A percentile compares a stretch with the other conserved stretches of the same genome.
These are phyloP conservation scores for Cabera pusaria DNA, from an alignment of 2,888 invertebrate genomes.

Conservation along the genomic window DNA sequence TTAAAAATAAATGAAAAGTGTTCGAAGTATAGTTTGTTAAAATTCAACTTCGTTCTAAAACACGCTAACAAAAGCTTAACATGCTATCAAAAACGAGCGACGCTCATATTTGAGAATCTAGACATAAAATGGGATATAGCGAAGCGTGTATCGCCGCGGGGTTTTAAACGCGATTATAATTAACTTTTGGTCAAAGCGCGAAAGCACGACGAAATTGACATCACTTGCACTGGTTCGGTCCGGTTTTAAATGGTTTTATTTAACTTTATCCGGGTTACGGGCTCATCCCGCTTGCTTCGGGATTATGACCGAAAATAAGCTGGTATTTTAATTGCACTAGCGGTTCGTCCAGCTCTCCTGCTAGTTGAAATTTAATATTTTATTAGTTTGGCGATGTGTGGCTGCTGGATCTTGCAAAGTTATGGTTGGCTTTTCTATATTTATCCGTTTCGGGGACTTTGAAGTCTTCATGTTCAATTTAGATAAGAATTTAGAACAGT, in stretches of 20 bases:
- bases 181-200: conserved; percentile 21
- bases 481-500: too few species aligned
- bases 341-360: conserved; percentile 33
- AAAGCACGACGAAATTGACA: conserved; percentile 23
- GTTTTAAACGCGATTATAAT: conserved; percentile 15
- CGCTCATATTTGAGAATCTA: conserved; percentile 1
- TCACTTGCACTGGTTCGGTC: conserved; percentile 27
- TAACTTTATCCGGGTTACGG: conserved; percentile 20
- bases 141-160: conserved; percentile 3
- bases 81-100: conserved; percentile 1
- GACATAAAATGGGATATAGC: conserved; percentile 1
- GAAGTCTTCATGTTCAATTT: too few species aligned
- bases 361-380: conserved; percentile 44
- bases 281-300: conserved; percentile 31
- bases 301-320: conserved; percentile 23
- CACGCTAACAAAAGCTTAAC: not conserved
- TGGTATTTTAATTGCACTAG: conserved; percentile 41
- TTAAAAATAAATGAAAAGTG: too few species aligned
- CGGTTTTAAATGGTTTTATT: conserved; percentile 20
- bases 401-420: conserved; percentile 7
- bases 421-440: conserved; percentile 6
- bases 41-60: too few species aligned
- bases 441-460: too few species aligned
- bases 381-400: conserved; percentile 21
- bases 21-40: too few species aligned